These are phyloP conservation scores for Chrysolina haemoptera DNA, from an alignment of 2,888 invertebrate genomes.

Conservation along the genomic window DNA sequence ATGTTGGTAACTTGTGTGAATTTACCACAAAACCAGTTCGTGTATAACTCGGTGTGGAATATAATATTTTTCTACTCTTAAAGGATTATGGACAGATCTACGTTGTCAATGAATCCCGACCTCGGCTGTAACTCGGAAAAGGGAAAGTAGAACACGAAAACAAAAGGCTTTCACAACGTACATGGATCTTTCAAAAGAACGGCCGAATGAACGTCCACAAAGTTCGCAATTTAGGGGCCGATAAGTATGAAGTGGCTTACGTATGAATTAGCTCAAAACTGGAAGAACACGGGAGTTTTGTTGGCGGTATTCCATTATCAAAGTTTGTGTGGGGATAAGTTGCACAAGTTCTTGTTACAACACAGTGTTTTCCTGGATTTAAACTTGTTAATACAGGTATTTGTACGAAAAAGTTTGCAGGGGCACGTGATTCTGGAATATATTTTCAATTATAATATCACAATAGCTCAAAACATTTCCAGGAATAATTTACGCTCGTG, in stretches of 20 bases:
- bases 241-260: slow-evolving; percentile 1
- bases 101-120: neutral
- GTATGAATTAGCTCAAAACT: slow-evolving; percentile 6
- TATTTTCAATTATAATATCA: too few relatives aligned
- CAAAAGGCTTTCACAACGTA: neutral
- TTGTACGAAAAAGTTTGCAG: too few relatives aligned
- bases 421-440: too few relatives aligned
- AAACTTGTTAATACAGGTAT: neutral
- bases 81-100: too few relatives aligned
- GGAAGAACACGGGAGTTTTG: slow-evolving; percentile 4
- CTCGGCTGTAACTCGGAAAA: neutral
- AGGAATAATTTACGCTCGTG: too few relatives aligned
- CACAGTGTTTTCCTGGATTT: neutral
- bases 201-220: neutral
- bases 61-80: too few relatives aligned
- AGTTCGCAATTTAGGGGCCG: slow-evolving; percentile 1
- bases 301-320: neutral
- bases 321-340: neutral
- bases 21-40: too few relatives aligned
- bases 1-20: too few relatives aligned
- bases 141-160: neutral
- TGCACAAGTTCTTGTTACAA: neutral
- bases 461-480: too few relatives aligned
- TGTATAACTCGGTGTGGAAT: too few relatives aligned
- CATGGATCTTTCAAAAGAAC: neutral